phyloP scores from a whole-genome alignment of 2,888 invertebrate species.

The Zeuzera pyrina region DNA sequence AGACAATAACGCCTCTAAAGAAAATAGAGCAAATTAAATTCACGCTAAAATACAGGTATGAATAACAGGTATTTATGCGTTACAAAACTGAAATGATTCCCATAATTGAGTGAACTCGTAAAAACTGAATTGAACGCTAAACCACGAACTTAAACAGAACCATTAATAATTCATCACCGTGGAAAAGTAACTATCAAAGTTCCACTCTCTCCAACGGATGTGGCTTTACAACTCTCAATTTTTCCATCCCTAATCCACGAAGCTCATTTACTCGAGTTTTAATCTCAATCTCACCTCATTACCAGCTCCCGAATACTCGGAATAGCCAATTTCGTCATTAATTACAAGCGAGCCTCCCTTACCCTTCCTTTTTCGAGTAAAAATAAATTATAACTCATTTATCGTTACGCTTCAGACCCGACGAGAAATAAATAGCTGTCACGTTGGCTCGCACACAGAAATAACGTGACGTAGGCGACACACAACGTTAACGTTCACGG shows the following conservation, averaged over 20 bases:
- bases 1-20: too few species aligned
- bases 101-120: too few species aligned
- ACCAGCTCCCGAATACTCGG: constrained; percentile 64
- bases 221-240: constrained; percentile 12
- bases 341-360: constrained; percentile 50
- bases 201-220: constrained; percentile 10
- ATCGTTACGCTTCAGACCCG: constrained; percentile 39
- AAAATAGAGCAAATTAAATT: too few species aligned
- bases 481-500: constrained; percentile 37
- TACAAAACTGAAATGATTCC: too few species aligned
- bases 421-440: constrained; percentile 53
- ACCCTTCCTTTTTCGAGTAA: constrained; percentile 67
- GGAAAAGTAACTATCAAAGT: constrained; percentile 35
- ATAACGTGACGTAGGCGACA: constrained; percentile 32
- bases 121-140: too few species aligned
- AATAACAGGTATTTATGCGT: too few species aligned
- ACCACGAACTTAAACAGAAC: constrained; percentile 4
- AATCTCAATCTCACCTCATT: constrained; percentile 72
- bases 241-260: constrained; percentile 48
- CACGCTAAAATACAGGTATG: too few species aligned
- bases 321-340: constrained; percentile 71
- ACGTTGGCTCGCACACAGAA: constrained; percentile 43
- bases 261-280: constrained; percentile 65
- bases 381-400: constrained; percentile 73
- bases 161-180: constrained; percentile 13